phyloP scores from a whole-genome alignment of 2,888 invertebrate genomes.

The Apamea anceps region DNA sequence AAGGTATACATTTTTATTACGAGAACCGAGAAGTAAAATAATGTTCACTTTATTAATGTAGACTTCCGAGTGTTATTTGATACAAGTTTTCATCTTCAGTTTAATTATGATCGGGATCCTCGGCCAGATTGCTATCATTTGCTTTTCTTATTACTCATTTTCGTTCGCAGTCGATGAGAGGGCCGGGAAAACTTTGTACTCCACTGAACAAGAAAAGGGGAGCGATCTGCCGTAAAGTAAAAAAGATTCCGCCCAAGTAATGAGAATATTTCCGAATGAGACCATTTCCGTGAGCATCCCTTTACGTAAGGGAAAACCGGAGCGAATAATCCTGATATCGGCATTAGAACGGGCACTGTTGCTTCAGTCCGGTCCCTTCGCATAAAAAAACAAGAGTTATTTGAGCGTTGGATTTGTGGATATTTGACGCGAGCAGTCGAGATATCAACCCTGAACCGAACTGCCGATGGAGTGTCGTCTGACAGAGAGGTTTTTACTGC shows the following conservation, averaged over 20 bases:
- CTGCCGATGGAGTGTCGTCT: constrained; percentile 79
- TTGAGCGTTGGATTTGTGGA: constrained; percentile 76
- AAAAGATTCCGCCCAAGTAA: constrained; percentile 84
- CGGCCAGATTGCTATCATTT: constrained; percentile 82
- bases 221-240: constrained; percentile 80
- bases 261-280: constrained; percentile 84
- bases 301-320: constrained; percentile 73
- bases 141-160: constrained; percentile 86
- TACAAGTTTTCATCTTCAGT: constrained; percentile 75
- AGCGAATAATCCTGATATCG: constrained; percentile 78
- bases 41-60: constrained; percentile 53
- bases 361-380: constrained; percentile 70
- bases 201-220: constrained; percentile 82
- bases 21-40: constrained; percentile 41
- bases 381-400: constrained; percentile 80
- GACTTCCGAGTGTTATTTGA: constrained; percentile 61
- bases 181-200: constrained; percentile 81
- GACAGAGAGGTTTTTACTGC: constrained; percentile 83
- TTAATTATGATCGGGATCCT: constrained; percentile 82
- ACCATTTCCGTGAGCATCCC: constrained; percentile 76
- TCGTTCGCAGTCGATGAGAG: constrained; percentile 78
- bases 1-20: constrained; percentile 67
- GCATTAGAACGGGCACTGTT: constrained; percentile 72
- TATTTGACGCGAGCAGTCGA: constrained; percentile 75
- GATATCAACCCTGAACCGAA: constrained; percentile 82